These are phyloP conservation scores for Clunio marinus DNA, from an alignment of 2,888 invertebrate species.

Conservation along the genomic window DNA sequence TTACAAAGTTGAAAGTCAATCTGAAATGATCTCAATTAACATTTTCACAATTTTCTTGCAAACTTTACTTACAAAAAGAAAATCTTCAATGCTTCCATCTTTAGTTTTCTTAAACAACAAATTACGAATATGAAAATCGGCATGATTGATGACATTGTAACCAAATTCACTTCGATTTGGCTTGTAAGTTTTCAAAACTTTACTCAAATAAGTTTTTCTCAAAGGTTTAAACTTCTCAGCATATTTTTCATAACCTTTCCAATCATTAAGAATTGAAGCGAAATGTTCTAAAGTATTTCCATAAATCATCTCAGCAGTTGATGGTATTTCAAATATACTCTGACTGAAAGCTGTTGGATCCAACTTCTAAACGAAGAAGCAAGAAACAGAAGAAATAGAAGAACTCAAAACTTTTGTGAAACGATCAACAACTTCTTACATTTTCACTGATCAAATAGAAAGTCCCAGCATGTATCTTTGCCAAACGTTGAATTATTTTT, in stretches of 20 bases:
- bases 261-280: conserved; percentile 29
- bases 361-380: not conserved
- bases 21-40: conserved; percentile 17
- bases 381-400: not conserved
- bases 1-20: conserved; percentile 41
- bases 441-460: conserved; percentile 6
- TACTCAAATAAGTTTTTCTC: conserved; percentile 9
- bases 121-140: conserved; percentile 51
- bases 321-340: not conserved
- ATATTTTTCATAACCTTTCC: conserved; percentile 30
- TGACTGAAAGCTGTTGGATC: not conserved
- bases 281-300: conserved; percentile 30
- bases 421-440: not conserved
- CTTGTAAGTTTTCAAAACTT: conserved; percentile 26
- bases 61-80: conserved; percentile 45
- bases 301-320: conserved; percentile 19
- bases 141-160: conserved; percentile 51
- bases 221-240: conserved; percentile 26
- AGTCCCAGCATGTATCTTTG: conserved; percentile 53
- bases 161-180: conserved; percentile 23
- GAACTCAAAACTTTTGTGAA: not conserved
- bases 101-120: conserved; percentile 48
- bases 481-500: conserved; percentile 51
- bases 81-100: conserved; percentile 46
- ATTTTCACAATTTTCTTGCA: not conserved